A percentile compares a stretch with the other conserved stretches of the same genome.
Evolutionary conservation across 92 coral and sea anemone species (phyloP).

Genomic region (Nematostella vectensis): DNA sequence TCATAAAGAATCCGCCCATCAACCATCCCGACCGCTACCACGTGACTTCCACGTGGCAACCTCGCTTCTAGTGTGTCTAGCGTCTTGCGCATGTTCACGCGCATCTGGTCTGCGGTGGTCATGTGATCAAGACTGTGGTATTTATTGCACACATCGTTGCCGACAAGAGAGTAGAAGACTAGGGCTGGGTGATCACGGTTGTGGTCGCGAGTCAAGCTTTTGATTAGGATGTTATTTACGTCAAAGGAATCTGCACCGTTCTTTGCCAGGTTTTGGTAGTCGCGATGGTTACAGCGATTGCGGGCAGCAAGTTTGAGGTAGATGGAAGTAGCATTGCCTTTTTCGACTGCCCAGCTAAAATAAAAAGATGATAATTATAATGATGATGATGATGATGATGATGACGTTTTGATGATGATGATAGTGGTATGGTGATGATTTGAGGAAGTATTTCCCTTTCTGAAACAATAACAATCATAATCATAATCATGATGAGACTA

Average conservation of each 20-base stretch:
- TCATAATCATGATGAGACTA: too few species aligned
- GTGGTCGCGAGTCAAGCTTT: conserved; percentile 66
- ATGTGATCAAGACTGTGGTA: conserved; percentile 37
- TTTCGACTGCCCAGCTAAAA: conserved; percentile 69
- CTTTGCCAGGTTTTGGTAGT: conserved; percentile 93
- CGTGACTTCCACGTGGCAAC: conserved; percentile 83
- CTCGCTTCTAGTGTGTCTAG: conserved; percentile 48
- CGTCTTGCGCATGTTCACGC: conserved; percentile 59
- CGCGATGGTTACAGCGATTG: conserved; percentile 94
- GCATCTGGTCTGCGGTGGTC: conserved; percentile 94
- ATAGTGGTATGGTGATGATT: too few species aligned
- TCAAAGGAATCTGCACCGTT: conserved; percentile 96
- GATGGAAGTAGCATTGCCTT: conserved; percentile 80
- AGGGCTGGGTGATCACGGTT: conserved; percentile 77
- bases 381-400: background rate
- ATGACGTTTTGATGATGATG: too few species aligned
- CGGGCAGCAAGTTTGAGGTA: conserved; percentile 75
- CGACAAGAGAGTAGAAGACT: conserved; percentile 76
- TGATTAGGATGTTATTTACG: conserved; percentile 49
- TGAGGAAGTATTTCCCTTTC: too few species aligned
- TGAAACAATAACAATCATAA: too few species aligned
- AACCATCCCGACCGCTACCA: conserved; percentile 60
- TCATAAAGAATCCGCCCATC: conserved; percentile 83
- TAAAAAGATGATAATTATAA: background rate
- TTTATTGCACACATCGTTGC: conserved; percentile 90